These are phyloP conservation scores for Uropetala carovei DNA, from an alignment of 2,888 invertebrate genomes.

Conservation along the genomic window DNA sequence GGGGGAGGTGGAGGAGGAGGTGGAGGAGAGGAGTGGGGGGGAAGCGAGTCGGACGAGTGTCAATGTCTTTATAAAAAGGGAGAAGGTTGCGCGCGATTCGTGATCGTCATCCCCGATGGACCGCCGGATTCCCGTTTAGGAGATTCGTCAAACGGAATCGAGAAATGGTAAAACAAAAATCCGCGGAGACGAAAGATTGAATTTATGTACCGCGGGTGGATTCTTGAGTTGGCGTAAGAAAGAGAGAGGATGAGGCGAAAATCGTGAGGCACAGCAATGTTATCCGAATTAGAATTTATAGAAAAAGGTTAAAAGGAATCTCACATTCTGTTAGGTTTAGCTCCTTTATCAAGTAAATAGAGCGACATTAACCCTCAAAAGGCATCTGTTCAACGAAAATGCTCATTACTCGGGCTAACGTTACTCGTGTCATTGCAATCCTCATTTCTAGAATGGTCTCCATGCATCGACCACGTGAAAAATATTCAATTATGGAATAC, in stretches of 20 bases:
- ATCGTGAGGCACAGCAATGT: too few relatives aligned
- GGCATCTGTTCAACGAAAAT: too few relatives aligned
- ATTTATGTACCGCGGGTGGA: constrained; percentile 6
- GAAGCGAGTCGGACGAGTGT: constrained; percentile 17
- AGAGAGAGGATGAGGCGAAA: not conserved
- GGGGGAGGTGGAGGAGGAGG: not conserved
- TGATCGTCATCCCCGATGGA: constrained; percentile 19
- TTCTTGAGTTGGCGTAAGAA: not conserved
- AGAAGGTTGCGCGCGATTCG: constrained; percentile 12
- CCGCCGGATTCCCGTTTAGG: constrained; percentile 52
- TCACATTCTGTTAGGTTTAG: too few relatives aligned
- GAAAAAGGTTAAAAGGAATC: too few relatives aligned
- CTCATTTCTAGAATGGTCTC: too few relatives aligned
- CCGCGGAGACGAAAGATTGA: not conserved
- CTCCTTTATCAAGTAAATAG: too few relatives aligned
- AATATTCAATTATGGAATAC: too few relatives aligned
- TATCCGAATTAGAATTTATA: too few relatives aligned
- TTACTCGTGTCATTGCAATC: too few relatives aligned
- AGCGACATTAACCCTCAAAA: too few relatives aligned
- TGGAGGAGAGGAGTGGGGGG: not conserved
- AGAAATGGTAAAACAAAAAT: not conserved
- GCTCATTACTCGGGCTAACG: too few relatives aligned
- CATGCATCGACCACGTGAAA: too few relatives aligned
- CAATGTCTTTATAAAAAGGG: constrained; percentile 64
- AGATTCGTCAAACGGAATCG: constrained; percentile 37